Percentiles rank a stretch among this genome's conserved stretches.
Conservation (phyloP, 2,797 vertebrate species). For the Squalus acanthias region DNA sequence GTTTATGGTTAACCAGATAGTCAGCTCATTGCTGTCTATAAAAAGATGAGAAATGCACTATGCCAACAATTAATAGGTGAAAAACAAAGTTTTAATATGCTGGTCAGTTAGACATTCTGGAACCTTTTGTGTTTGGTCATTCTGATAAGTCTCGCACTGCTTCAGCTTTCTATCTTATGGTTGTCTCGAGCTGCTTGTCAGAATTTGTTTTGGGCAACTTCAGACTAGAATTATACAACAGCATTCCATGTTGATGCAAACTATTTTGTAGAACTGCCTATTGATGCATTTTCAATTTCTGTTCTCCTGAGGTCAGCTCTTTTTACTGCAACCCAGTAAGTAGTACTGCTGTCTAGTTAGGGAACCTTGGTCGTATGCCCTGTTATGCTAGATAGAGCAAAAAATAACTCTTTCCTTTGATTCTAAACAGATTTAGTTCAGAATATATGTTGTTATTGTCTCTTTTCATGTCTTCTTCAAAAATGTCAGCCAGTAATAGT, state of each 20-base stretch:
- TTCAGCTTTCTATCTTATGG: background rate
- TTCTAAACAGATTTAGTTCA: background rate
- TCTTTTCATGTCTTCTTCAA: too few relatives aligned
- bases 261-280: background rate
- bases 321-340: background rate
- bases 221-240: background rate
- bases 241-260: background rate
- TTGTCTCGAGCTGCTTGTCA: background rate
- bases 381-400: background rate
- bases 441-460: too few relatives aligned
- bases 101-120: background rate
- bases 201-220: background rate
- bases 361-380: background rate
- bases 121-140: background rate
- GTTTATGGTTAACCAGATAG: background rate
- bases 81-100: background rate
- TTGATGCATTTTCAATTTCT: background rate
- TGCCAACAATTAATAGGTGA: background rate
- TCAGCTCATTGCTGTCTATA: background rate
- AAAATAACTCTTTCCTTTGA: background rate
- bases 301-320: background rate
- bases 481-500: too few relatives aligned
- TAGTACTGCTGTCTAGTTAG: background rate
- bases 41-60: too few relatives aligned
- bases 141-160: background rate